These are phyloP conservation scores for Apamea crenata DNA, from an alignment of 2,888 invertebrate genomes.

Conservation along the genomic window DNA sequence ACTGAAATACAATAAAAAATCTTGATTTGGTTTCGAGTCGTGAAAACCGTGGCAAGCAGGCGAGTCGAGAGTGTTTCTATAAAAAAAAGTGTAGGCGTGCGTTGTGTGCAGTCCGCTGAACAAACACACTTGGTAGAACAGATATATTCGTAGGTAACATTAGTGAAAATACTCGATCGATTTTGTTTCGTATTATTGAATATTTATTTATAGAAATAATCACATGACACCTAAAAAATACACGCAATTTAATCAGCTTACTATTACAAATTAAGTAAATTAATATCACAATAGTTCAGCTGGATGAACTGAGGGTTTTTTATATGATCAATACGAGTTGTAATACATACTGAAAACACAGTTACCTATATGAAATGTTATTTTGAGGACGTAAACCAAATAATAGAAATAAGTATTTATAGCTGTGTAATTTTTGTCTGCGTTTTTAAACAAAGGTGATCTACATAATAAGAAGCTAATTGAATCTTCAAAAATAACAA, in stretches of 20 bases:
- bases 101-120: background rate
- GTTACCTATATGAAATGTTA: background rate
- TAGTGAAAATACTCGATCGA: background rate
- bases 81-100: background rate
- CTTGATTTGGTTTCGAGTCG: background rate
- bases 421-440: background rate
- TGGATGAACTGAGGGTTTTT: too few relatives aligned
- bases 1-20: background rate
- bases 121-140: background rate
- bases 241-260: background rate
- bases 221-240: background rate
- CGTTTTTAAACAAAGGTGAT: background rate
- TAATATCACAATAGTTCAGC: background rate
- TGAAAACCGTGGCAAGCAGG: too few relatives aligned
- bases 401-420: background rate
- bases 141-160: background rate
- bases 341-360: background rate
- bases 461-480: background rate
- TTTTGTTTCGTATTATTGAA: background rate
- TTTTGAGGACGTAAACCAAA: background rate
- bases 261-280: background rate
- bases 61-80: background rate
- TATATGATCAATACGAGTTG: background rate
- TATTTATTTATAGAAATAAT: slow-evolving; percentile 1
- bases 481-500: background rate